phyloP scores from a whole-genome alignment of 2,113 vertebrate genomes.

The Tragulus kanchil region DNA sequence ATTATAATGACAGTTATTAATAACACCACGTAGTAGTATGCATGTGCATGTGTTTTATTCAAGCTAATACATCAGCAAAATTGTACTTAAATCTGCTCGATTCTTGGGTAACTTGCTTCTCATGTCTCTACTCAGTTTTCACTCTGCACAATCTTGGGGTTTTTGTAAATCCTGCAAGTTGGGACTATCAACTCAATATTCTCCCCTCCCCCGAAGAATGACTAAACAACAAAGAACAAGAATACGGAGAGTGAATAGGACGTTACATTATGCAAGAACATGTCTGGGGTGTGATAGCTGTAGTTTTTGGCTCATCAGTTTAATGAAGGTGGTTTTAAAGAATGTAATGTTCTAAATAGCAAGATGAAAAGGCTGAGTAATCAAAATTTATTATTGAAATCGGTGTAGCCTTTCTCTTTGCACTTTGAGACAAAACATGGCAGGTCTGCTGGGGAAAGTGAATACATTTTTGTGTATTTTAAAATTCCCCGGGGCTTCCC shows the following conservation, averaged over 20 bases:
- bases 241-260: background rate
- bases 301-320: slow-evolving; percentile 40
- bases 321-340: slow-evolving; percentile 48
- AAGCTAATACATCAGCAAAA: slow-evolving; percentile 51
- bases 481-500: background rate
- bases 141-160: background rate
- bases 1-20: slow-evolving; percentile 51
- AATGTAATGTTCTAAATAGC: slow-evolving; percentile 34
- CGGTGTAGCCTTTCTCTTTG: background rate
- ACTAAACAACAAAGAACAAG: background rate
- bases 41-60: background rate
- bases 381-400: slow-evolving; percentile 54
- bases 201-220: background rate
- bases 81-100: slow-evolving; percentile 29
- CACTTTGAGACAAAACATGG: background rate
- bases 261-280: background rate
- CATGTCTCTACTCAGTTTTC: slow-evolving; percentile 1
- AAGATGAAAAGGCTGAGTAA: slow-evolving; percentile 55
- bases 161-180: slow-evolving; percentile 51
- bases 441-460: background rate
- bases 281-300: slow-evolving; percentile 15
- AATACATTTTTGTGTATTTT: background rate
- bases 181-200: background rate
- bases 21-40: background rate
- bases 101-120: slow-evolving; percentile 21